Evolutionary conservation across 2,888 invertebrate species (phyloP).

Genomic region (Platynereis dumerilii): DNA sequence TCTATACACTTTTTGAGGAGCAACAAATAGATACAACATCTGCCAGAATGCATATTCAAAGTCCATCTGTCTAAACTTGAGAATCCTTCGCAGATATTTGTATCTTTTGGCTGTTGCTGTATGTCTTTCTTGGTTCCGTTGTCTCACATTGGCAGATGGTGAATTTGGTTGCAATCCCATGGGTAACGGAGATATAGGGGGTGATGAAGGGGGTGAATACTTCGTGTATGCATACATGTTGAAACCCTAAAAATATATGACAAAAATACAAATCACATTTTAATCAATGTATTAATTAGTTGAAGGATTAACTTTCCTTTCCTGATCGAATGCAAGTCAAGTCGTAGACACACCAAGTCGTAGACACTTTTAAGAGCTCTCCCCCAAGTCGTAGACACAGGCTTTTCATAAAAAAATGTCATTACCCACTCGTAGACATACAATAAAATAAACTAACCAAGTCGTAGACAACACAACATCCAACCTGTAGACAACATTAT

Average conservation of each 20-base stretch:
- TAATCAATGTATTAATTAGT: no score
- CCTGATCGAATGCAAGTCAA: no score
- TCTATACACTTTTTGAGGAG: slow-evolving; percentile 93
- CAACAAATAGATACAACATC: slow-evolving; percentile 91
- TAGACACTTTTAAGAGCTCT: no score
- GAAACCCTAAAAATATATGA: neutral
- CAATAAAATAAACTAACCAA: no score
- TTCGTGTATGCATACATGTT: slow-evolving; percentile 27
- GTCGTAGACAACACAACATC: no score
- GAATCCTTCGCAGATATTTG: slow-evolving; percentile 67
- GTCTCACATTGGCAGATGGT: neutral
- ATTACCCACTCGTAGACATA: no score
- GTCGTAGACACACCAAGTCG: no score
- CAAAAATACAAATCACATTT: neutral
- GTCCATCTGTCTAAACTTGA: slow-evolving; percentile 96
- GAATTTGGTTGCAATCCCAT: neutral
- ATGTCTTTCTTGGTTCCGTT: slow-evolving; percentile 33
- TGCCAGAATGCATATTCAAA: slow-evolving; percentile 99
- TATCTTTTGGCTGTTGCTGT: slow-evolving; percentile 80
- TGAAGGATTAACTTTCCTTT: no score
- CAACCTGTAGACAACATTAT: no score
- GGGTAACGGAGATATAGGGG: slow-evolving; percentile 37
- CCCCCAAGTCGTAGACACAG: no score
- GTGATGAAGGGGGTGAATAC: slow-evolving; percentile 47
- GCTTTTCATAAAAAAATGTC: no score